Base-by-base conservation (phyloP, 2,888 invertebrate species). In the Hirtodrosophila alboralis region DNA sequence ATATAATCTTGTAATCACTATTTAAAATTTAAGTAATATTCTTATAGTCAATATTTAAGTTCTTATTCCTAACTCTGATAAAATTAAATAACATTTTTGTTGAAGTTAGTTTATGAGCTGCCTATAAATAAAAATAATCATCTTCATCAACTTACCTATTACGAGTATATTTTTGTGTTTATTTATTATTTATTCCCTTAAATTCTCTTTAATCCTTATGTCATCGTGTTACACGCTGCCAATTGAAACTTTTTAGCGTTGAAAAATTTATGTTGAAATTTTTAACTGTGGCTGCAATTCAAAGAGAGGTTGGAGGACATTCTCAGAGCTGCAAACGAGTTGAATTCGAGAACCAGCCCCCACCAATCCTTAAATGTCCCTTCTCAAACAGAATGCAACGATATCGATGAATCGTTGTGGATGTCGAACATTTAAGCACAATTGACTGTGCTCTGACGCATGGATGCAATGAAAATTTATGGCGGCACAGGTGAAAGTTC, bases 401-500 rank as follows among this genome's bases (percentile, higher is more conserved):
- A 16, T 30, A 48, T 28, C 38, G 47, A 60, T 70, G 51, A 52
- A 41, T 31, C 41, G 53, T 14, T 40, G 26, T 16, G 44, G 37
- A 43, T 40, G 56, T 51, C 63, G 58, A 56, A 37, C 56, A 41
- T 65, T 72, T 67, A 80, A 84, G 66, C 67, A 65, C 65, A 57
- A 80, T 80, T 76, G 81, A 78, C 60, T 78, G 60, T 43, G 49
- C 21, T 34, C 43, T 52, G 65, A 47, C 48, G 49, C 59, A 47
- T 36, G 54, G 37, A 43, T 56, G 65, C 76, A 41, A 58, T 67
- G 58, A 40, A 63, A 80, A 84, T 84, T 79, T 73, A 84, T 84
- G 64, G 70, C 58, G 57, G 40, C 53, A 21, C 81, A 79, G 78
- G 78, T 79, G 78, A 84, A 80, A 77, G 78, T 80, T 72, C 31